A percentile compares a stretch with the other conserved stretches of the same genome.
These are phyloP conservation scores for Zygothrica quintamaculata DNA, from an alignment of 2,888 invertebrate species.

Conservation along the genomic window DNA sequence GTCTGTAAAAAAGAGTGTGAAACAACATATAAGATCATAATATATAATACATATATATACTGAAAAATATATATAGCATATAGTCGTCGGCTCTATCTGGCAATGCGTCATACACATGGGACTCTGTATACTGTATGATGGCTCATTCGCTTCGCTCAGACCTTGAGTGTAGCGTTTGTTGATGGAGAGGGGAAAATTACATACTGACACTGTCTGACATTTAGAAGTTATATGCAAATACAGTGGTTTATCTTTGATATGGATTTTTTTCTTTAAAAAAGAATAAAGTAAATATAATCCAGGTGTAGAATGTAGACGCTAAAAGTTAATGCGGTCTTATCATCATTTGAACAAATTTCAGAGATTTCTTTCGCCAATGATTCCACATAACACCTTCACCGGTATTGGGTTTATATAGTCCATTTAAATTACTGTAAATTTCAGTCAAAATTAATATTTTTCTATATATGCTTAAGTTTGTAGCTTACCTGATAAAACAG, in stretches of 20 bases:
- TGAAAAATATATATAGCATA: constrained; percentile 4
- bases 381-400: constrained; percentile 85
- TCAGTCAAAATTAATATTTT: not conserved
- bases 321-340: constrained; percentile 10
- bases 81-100: constrained; percentile 39
- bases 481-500: constrained; percentile 87
- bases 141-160: constrained; percentile 11
- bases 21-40: constrained; percentile 23
- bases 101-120: constrained; percentile 30
- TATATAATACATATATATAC: constrained; percentile 31
- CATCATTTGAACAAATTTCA: constrained; percentile 87
- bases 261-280: no score
- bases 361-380: constrained; percentile 87
- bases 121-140: constrained; percentile 16
- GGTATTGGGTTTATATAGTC: constrained; percentile 85
- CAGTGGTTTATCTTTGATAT: constrained; percentile 47
- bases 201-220: constrained; percentile 22
- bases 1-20: constrained; percentile 15
- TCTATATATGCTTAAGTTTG: not conserved
- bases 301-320: no score
- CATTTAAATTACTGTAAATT: constrained; percentile 87
- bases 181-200: not conserved
- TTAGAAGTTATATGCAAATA: constrained; percentile 10
- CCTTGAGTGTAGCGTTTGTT: not conserved
- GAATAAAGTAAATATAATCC: no score